Base-by-base conservation (phyloP, 2,888 invertebrate genomes). In the Rhamphomyia laevipes region DNA sequence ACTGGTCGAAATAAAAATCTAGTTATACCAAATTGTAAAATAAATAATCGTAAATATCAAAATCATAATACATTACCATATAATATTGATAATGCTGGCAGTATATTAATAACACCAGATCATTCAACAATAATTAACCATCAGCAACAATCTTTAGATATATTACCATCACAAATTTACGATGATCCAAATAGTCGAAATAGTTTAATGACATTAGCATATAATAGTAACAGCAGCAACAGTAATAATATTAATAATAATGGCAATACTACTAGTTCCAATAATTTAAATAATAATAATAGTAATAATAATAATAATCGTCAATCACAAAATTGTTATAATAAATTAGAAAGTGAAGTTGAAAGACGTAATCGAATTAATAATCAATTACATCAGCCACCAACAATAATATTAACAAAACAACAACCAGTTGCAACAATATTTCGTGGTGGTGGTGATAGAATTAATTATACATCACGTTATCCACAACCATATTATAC, bases 311-410 rank as follows among this genome's bases (percentile, higher is more conserved):
- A 53, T 49, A 51, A 51, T 49, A 58, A 62, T 21, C 57, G 23
- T 56, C 57, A 1, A 59, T 45, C 61, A 16, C 60, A 62, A 13
- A 63, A 65, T 46, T 64, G 65, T 52, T 66, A 63, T 53, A 67
- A 65, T 35, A 63, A 64, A 35, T 58, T 66, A 18, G 69, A 69
- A 51, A 67, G 57, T 53, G 69, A 70, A 48, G 68, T 70, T 44
- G 68, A 68, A 53, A 61, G 68, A 0, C 56, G 68, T 45, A 70
- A 70, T 56, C 65, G 68, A 35, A 65, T 69, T 30, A 70, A 70
- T 49, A 66, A 65, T 23, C 68, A 68, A 45, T 56, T 67, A 7
- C 65, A 65, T 41, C 63, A 63, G 51, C 59, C 59, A 10, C 55
- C 51, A 7, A n/a, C n/a, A n/a, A n/a, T n/a, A n/a, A 51, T 23